These are phyloP conservation scores for Microchrysa polita DNA, from an alignment of 2,888 invertebrate genomes.

Conservation along the genomic window DNA sequence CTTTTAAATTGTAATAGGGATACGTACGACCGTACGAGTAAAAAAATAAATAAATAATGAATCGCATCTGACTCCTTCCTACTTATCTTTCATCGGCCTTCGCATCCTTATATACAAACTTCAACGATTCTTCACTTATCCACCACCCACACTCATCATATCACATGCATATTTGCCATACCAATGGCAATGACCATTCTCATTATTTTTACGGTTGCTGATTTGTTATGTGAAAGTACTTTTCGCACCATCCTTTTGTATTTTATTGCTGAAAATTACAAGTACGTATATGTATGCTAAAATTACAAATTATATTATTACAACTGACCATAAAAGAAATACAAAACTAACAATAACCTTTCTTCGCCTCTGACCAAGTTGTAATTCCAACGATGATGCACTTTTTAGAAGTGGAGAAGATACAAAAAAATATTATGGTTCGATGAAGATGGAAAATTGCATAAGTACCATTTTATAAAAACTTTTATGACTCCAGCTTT, in stretches of 20 bases:
- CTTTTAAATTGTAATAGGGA: too few relatives aligned
- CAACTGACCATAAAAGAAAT: too few relatives aligned
- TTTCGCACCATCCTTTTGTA: not conserved
- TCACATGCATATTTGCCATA: not conserved
- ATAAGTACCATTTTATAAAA: not conserved
- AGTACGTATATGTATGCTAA: not conserved
- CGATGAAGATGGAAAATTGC: not conserved
- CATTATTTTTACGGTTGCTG: slow-evolving; percentile 3
- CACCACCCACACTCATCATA: not conserved
- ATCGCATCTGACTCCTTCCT: too few relatives aligned
- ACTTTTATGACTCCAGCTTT: not conserved
- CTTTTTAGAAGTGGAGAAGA: not conserved
- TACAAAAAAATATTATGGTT: not conserved
- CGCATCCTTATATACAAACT: too few relatives aligned
- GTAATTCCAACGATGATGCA: not conserved
- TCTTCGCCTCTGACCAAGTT: not conserved
- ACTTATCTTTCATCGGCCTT: too few relatives aligned
- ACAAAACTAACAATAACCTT: slow-evolving; percentile 1
- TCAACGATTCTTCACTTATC: too few relatives aligned
- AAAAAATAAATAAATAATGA: too few relatives aligned
- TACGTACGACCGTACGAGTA: too few relatives aligned
- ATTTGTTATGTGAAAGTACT: not conserved
- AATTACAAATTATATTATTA: slow-evolving; percentile 1
- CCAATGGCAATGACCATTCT: not conserved
- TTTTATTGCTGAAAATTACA: slow-evolving; percentile 9